Evolutionary conservation across 64 coral and sea anemone genomes (phyloP).

Genomic region (Acropora tenuis): DNA sequence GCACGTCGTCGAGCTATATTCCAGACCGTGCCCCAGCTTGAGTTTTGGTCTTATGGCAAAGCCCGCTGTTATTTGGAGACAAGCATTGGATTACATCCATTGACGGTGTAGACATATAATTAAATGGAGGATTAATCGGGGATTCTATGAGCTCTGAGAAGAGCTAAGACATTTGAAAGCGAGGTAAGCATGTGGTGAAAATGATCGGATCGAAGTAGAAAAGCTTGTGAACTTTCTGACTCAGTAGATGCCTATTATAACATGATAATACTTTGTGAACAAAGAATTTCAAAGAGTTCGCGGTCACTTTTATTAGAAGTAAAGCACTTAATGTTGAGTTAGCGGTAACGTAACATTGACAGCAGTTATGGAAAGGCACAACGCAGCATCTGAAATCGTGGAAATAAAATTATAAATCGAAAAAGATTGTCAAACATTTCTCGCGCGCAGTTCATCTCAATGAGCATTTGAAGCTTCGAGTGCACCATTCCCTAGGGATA

Average conservation of each 20-base stretch:
- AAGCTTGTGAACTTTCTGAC: background rate
- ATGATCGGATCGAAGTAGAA: background rate
- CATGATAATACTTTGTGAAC: background rate
- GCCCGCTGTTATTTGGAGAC: too few relatives aligned
- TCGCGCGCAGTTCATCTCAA: too few relatives aligned
- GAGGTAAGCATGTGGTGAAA: background rate
- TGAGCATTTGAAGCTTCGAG: too few relatives aligned
- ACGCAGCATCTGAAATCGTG: too few relatives aligned
- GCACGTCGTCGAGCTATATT: too few relatives aligned
- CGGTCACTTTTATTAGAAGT: background rate
- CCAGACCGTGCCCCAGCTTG: too few relatives aligned
- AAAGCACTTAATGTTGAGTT: background rate
- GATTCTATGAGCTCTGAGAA: background rate
- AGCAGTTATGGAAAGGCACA: too few relatives aligned
- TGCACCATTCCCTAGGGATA: too few relatives aligned
- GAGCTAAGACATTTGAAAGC: background rate
- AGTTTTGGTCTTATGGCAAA: too few relatives aligned
- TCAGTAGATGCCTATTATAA: background rate
- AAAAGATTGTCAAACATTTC: too few relatives aligned
- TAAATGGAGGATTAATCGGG: background rate
- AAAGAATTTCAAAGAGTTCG: background rate
- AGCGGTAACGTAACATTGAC: too few relatives aligned
- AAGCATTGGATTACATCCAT: background rate
- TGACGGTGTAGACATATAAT: background rate
- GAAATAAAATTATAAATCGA: too few relatives aligned